These are phyloP conservation scores for Venusia cambrica DNA, from an alignment of 2,888 invertebrate species.

Conservation along the genomic window DNA sequence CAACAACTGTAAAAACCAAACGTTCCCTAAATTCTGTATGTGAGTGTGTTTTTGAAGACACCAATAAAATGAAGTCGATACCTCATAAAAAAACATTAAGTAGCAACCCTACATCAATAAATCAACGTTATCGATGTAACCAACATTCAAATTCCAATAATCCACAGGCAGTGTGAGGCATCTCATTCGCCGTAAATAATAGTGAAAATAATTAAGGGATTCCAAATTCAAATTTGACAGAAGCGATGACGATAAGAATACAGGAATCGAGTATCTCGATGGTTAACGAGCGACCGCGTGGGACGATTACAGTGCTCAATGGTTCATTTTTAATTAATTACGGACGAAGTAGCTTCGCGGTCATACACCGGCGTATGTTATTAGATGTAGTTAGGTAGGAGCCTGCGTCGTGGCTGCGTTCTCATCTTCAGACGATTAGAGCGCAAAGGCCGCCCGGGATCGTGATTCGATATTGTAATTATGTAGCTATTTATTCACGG, in stretches of 20 bases:
- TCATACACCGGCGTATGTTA: slow-evolving; percentile 45
- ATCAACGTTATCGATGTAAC: slow-evolving; percentile 61
- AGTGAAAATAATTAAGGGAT: slow-evolving; percentile 68
- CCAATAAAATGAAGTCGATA: slow-evolving; percentile 66
- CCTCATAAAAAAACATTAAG: slow-evolving; percentile 68
- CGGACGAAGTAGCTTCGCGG: slow-evolving; percentile 44
- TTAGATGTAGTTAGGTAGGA: slow-evolving; percentile 48
- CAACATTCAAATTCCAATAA: slow-evolving; percentile 71
- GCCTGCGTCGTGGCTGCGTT: slow-evolving; percentile 57
- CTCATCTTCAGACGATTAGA: slow-evolving; percentile 68
- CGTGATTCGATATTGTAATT: slow-evolving; percentile 77
- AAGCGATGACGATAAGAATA: slow-evolving; percentile 72
- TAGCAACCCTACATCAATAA: slow-evolving; percentile 69
- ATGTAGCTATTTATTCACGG: slow-evolving; percentile 69
- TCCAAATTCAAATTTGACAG: slow-evolving; percentile 75
- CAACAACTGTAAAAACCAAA: too few species aligned
- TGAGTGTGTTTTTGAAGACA: slow-evolving; percentile 53
- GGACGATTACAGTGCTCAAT: slow-evolving; percentile 63
- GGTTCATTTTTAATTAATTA: slow-evolving; percentile 71
- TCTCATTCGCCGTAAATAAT: slow-evolving; percentile 63
- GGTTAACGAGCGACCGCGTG: slow-evolving; percentile 69
- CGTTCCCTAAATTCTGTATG: too few species aligned
- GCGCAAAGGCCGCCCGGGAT: slow-evolving; percentile 56
- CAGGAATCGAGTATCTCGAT: slow-evolving; percentile 55
- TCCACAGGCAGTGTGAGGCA: slow-evolving; percentile 49